Conservation (phyloP, 2,888 invertebrate genomes). For the Helicoverpa assulta region DNA sequence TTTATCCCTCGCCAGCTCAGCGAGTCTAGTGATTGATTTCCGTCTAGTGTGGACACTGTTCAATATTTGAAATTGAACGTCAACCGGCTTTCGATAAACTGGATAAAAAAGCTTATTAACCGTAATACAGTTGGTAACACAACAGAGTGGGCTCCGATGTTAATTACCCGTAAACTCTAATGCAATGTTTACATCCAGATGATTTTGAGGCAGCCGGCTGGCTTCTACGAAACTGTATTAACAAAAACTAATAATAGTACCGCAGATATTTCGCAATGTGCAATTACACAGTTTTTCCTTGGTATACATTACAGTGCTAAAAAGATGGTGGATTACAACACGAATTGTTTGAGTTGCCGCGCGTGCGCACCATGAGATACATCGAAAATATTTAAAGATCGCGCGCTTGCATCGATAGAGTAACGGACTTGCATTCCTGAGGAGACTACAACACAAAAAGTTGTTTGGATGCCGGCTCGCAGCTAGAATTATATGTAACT, state of each 20-base stretch:
- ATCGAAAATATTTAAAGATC: conserved; percentile 65
- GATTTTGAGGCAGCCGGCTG: conserved; percentile 44
- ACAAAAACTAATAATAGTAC: conserved; percentile 54
- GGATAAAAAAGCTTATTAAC: conserved; percentile 8
- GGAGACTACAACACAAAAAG: conserved; percentile 46
- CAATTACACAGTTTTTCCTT: conserved; percentile 62
- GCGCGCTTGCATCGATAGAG: conserved; percentile 62
- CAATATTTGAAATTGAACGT: conserved; percentile 48
- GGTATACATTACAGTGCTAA: conserved; percentile 58
- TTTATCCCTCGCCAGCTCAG: conserved; percentile 31
- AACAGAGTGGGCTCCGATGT: conserved; percentile 20
- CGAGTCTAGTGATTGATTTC: conserved; percentile 40
- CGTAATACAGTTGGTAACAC: conserved; percentile 17
- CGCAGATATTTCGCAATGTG: conserved; percentile 58
- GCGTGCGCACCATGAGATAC: conserved; percentile 64
- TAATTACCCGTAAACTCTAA: conserved; percentile 46
- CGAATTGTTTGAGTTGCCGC: conserved; percentile 58
- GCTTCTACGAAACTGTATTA: conserved; percentile 43
- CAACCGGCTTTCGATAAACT: conserved; percentile 17
- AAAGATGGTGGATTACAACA: conserved; percentile 65
- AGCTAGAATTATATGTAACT: not conserved
- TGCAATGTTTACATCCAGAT: conserved; percentile 49
- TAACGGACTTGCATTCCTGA: conserved; percentile 60
- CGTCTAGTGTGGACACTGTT: conserved; percentile 13
- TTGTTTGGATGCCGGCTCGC: conserved; percentile 25